These are phyloP conservation scores for Catharus minimus DNA, from an alignment of 2,113 vertebrate genomes.

Conservation along the genomic window DNA sequence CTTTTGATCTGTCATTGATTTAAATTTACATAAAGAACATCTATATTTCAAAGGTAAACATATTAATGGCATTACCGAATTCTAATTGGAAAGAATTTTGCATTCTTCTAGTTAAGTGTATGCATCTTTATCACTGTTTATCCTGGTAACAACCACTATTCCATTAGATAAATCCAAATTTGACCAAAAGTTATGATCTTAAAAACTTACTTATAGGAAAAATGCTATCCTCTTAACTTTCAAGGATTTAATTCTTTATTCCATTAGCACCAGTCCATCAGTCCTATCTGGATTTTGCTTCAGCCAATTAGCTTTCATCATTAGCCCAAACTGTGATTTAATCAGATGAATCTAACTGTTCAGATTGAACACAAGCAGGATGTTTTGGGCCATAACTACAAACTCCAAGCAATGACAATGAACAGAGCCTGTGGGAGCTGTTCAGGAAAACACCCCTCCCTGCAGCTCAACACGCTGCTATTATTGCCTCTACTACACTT, in stretches of 20 bases:
- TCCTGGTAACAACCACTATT: neutral
- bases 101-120: neutral
- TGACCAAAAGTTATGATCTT: neutral
- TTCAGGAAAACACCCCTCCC: neutral
- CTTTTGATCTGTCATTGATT: neutral
- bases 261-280: neutral
- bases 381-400: neutral
- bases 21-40: neutral
- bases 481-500: neutral
- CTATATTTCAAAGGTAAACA: neutral
- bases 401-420: neutral
- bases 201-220: neutral
- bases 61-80: neutral
- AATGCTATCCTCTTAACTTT: neutral
- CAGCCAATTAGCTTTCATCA: neutral
- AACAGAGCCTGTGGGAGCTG: neutral
- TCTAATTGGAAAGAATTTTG: neutral
- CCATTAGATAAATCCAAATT: neutral
- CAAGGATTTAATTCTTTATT: neutral
- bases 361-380: neutral
- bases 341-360: neutral
- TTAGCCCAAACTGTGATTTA: neutral
- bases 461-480: rapidly evolving
- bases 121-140: neutral
- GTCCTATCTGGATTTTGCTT: neutral